These are phyloP conservation scores for Goniozus legneri DNA, from an alignment of 1,140 invertebrate species.

Conservation along the genomic window DNA sequence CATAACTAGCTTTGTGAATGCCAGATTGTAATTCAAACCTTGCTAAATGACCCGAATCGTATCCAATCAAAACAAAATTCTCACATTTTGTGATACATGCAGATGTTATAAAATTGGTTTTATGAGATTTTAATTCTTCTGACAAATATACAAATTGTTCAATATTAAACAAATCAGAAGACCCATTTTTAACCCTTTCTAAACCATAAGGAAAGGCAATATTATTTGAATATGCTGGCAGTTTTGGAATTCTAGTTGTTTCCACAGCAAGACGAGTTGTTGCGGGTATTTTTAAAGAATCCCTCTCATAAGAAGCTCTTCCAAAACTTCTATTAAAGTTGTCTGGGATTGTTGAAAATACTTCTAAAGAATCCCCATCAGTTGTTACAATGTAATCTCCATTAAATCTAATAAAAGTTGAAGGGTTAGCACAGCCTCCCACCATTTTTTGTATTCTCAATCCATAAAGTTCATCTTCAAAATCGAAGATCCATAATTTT, in stretches of 20 bases:
- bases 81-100: slow-evolving; percentile 81
- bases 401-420: slow-evolving; percentile 76
- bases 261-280: slow-evolving; percentile 74
- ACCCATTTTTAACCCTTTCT: slow-evolving; percentile 85
- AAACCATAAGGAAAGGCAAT: slow-evolving; percentile 77
- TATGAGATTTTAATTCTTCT: slow-evolving; percentile 52
- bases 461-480: slow-evolving; percentile 79
- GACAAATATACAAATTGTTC: slow-evolving; percentile 73
- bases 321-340: slow-evolving; percentile 86
- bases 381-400: slow-evolving; percentile 77
- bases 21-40: slow-evolving; percentile 97
- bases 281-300: slow-evolving; percentile 81
- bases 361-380: slow-evolving; percentile 82
- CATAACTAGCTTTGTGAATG: slow-evolving; percentile 75
- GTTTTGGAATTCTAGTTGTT: slow-evolving; percentile 70
- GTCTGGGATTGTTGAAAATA: slow-evolving; percentile 88
- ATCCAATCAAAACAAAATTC: slow-evolving; percentile 90
- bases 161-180: slow-evolving; percentile 81
- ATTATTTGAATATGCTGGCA: slow-evolving; percentile 88
- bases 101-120: slow-evolving; percentile 57
- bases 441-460: no score
- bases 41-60: slow-evolving; percentile 88
- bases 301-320: slow-evolving; percentile 78
- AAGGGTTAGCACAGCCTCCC: slow-evolving; percentile 83
- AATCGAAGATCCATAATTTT: slow-evolving; percentile 95